phyloP scores from a whole-genome alignment of 2,113 vertebrate genomes.

The Seriola rivoliana region DNA sequence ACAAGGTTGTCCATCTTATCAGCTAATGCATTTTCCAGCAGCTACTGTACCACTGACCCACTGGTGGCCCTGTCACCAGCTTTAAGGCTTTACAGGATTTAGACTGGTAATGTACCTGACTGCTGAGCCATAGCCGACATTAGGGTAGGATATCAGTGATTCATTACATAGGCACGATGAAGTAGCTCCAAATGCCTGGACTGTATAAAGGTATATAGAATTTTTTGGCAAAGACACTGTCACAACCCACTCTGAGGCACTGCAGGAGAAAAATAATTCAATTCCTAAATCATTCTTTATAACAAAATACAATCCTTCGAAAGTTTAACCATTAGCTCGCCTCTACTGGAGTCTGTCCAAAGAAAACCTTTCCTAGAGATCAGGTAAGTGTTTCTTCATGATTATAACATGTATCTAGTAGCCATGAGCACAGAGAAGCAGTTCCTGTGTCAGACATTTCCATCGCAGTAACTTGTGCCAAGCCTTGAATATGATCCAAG shows the following conservation, averaged over 20 bases:
- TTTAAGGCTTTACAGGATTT: constrained; percentile 66
- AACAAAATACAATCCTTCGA: not conserved
- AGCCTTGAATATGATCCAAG: constrained; percentile 72
- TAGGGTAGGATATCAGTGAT: constrained; percentile 53
- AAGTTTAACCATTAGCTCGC: constrained; percentile 8
- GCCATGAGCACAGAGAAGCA: constrained; percentile 42
- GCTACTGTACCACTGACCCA: constrained; percentile 61
- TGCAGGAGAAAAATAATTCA: not conserved
- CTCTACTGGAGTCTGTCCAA: constrained; percentile 25
- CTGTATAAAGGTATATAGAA: not conserved
- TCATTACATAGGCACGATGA: constrained; percentile 51
- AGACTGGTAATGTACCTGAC: constrained; percentile 63
- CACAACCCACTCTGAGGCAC: not conserved
- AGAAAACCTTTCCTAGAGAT: constrained; percentile 35
- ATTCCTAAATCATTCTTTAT: not conserved
- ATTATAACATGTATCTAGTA: constrained; percentile 52
- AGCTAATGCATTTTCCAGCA: constrained; percentile 69
- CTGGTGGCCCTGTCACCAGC: constrained; percentile 48
- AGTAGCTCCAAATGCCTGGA: constrained; percentile 30
- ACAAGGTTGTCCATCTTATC: constrained; percentile 46
- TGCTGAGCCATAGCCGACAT: constrained; percentile 54
- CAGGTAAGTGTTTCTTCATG: constrained; percentile 57
- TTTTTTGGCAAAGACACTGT: constrained; percentile 22
- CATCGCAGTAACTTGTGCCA: constrained; percentile 66
- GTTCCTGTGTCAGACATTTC: constrained; percentile 71